phyloP scores from a whole-genome alignment of 37 sponge, comb jelly and placozoan species.

The Oopsacas minuta region DNA sequence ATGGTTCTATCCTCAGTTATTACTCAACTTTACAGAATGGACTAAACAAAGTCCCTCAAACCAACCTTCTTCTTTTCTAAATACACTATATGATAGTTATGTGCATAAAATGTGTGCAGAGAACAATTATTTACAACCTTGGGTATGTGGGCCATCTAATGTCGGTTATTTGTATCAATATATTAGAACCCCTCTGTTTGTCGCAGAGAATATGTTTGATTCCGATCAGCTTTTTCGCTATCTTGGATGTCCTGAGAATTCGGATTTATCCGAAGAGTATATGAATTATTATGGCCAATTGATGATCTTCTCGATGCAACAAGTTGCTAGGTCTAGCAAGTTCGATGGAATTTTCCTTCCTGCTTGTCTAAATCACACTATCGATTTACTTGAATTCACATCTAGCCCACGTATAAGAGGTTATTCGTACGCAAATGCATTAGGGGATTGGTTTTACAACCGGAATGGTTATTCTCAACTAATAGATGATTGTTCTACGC shows the following conservation, averaged over 20 bases:
- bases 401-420: conserved; percentile 50
- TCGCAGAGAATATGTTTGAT: conserved; percentile 33
- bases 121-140: not conserved
- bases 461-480: not conserved
- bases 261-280: not conserved
- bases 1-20: conserved; percentile 25
- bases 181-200: conserved; percentile 22
- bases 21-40: conserved; percentile 4
- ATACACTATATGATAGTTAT: conserved; percentile 17
- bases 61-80: not conserved
- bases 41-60: not conserved
- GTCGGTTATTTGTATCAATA: conserved; percentile 19
- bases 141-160: conserved; percentile 23
- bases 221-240: conserved; percentile 14
- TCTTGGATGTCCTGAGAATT: conserved; percentile 24
- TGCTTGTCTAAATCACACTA: conserved; percentile 19
- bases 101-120: conserved; percentile 7
- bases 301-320: conserved; percentile 2
- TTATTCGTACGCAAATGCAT: conserved; percentile 29
- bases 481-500: not conserved
- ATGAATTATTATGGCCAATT: conserved; percentile 20
- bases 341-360: conserved; percentile 29
- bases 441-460: not conserved
- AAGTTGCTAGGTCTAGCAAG: not conserved
- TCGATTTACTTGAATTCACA: conserved; percentile 57